Percentiles rank a stretch among this genome's conserved stretches.
Conservation (phyloP, 2,888 invertebrate genomes). For the Buathra laborator region DNA sequence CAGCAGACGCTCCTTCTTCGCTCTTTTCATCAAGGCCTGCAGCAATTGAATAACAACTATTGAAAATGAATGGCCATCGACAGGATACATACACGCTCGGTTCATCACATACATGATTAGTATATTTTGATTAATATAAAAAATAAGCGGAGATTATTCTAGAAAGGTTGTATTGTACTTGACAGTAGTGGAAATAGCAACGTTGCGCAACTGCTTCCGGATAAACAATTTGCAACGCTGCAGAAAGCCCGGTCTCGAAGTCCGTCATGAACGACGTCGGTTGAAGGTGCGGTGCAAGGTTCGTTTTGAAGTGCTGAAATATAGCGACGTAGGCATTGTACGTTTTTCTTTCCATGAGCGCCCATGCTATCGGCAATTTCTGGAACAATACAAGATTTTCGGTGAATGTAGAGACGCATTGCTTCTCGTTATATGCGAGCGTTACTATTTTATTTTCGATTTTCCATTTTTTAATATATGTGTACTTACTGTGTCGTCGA, state of each 20-base stretch:
- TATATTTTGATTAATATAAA: too few species aligned
- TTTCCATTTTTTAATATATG: too few species aligned
- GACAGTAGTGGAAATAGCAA: too few species aligned
- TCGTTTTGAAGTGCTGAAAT: background rate
- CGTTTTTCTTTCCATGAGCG: conserved; percentile 29
- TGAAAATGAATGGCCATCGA: too few species aligned
- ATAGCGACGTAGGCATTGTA: conserved; percentile 16
- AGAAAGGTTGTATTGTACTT: background rate
- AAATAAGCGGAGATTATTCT: too few species aligned
- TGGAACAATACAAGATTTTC: conserved; percentile 8
- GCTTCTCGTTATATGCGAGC: too few species aligned
- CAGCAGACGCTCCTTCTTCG: too few species aligned
- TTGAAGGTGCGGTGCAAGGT: conserved; percentile 7
- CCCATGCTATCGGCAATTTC: conserved; percentile 39
- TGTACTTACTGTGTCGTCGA: background rate
- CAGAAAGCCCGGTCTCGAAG: conserved; percentile 20
- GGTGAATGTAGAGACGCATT: too few species aligned
- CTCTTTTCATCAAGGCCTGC: too few species aligned
- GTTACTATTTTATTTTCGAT: background rate
- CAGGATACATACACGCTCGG: too few species aligned
- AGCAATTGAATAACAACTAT: too few species aligned
- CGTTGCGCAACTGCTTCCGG: conserved; percentile 4
- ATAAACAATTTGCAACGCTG: background rate
- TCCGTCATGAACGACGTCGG: conserved; percentile 27
- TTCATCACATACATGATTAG: too few species aligned